A percentile compares a stretch with the other conserved stretches of the same genome.
Evolutionary conservation across 2,113 vertebrate species (phyloP).

Genomic region (Circaetus gallicus): DNA sequence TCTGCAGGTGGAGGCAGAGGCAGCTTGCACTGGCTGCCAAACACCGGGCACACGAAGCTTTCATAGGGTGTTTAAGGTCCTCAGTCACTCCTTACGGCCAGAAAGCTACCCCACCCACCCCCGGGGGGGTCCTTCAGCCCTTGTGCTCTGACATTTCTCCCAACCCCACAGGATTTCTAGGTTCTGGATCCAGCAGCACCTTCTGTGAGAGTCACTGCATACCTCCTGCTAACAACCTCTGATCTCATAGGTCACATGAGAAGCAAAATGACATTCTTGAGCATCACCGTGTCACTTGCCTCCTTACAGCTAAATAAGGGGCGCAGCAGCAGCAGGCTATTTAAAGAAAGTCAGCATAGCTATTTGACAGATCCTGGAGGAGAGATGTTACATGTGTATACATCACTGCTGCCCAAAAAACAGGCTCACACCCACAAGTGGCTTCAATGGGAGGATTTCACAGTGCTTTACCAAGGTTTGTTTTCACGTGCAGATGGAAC

Average conservation of each 20-base stretch:
- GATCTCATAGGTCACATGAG: conserved; percentile 55
- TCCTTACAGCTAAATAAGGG: conserved; percentile 21
- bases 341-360: conserved; percentile 13
- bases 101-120: not conserved
- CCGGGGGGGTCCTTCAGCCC: not conserved
- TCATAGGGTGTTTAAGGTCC: not conserved
- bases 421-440: not conserved
- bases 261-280: conserved; percentile 43
- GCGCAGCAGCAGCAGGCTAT: not conserved
- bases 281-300: not conserved
- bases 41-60: not conserved
- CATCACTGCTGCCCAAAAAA: not conserved
- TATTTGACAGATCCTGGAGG: not conserved
- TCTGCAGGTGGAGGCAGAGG: not conserved
- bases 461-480: not conserved
- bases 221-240: not conserved
- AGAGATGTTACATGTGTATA: not conserved
- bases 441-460: not conserved
- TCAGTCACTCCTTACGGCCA: not conserved
- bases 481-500: not conserved
- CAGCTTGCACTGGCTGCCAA: not conserved
- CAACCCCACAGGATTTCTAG: not conserved
- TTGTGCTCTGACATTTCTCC: not conserved
- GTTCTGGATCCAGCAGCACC: not conserved
- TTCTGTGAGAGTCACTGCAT: not conserved